Percentiles rank a stretch among this genome's conserved stretches.
These are phyloP conservation scores for Neoscelio sp. DNA, from an alignment of 2,888 invertebrate genomes.

Conservation along the genomic window DNA sequence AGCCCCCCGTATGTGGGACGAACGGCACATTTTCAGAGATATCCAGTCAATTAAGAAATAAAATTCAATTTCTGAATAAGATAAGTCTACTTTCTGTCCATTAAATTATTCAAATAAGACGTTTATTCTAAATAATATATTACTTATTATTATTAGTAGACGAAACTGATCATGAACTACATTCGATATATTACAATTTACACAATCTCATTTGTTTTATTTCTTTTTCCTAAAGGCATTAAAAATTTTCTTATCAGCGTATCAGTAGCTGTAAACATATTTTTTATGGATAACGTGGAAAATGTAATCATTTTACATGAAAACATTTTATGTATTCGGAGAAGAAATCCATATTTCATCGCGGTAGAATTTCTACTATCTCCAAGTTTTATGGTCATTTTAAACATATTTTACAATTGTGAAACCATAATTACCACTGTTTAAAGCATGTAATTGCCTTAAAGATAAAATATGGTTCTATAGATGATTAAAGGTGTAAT, in stretches of 20 bases:
- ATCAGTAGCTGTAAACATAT: constrained; percentile 54
- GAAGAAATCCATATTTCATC: constrained; percentile 29
- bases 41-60: constrained; percentile 53
- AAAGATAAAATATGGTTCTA: constrained; percentile 23
- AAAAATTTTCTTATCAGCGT: constrained; percentile 15
- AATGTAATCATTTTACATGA: constrained; percentile 24
- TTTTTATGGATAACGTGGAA: constrained; percentile 31
- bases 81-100: constrained; percentile 10
- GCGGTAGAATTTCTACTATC: constrained; percentile 16
- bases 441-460: constrained; percentile 22
- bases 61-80: constrained; percentile 41
- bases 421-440: constrained; percentile 10
- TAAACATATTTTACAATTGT: constrained; percentile 20
- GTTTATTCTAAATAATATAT: constrained; percentile 37
- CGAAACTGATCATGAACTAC: not conserved
- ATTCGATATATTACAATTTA: too few relatives aligned
- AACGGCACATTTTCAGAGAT: constrained; percentile 24
- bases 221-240: constrained; percentile 27
- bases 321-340: constrained; percentile 16
- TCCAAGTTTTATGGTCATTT: constrained; percentile 28
- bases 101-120: constrained; percentile 47
- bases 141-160: constrained; percentile 6
- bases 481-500: not conserved
- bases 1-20: constrained; percentile 30
- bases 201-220: constrained; percentile 30